Evolutionary conservation across 2,797 vertebrate genomes (phyloP), one percentile per base, ranked within the genome.

Genomic region (Zalophus californianus): DNA sequence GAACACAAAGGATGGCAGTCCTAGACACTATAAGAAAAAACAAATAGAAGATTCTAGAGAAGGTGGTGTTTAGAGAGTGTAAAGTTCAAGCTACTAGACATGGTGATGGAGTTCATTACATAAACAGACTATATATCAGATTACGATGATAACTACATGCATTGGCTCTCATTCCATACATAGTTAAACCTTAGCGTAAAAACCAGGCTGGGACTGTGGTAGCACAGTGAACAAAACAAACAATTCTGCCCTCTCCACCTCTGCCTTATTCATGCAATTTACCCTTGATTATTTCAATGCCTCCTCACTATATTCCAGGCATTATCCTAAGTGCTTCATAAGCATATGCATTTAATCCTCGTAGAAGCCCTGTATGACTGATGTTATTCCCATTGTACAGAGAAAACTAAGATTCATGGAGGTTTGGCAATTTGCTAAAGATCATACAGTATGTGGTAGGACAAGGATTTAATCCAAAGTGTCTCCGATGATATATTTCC

Each of bases 171-270:
- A 27, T 25, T 90, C 64, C 44, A 15, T 52, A 58, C 25, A 38
- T 58, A 62, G 52, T 91, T 91, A 62, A 90, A 48, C 29, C 20
- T 91, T 35, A 86, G 88, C 48, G 8, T 56, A 82, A 96, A 78
- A 84, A 27, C 29, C 38, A 77, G 48, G 12, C 62, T 79, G 75
- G 13, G 14, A 21, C 10, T 4, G 12, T 68, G 52, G 29, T 48
- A 80, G 3, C 13, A 56, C 16, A 66, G 41, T 10, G 16, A 96
- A 90, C 58, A 85, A 68, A 92, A 73, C 18, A 21, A 41, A 75
- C 50, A 85, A 85, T 38, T 13, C 58, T 75, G 20, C 16, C 56
- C 13, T 50, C 41, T 35, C 25, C 10, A 13, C 1, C 4, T 20
- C 41, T 20, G n/a, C 21, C 25, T 32, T 14, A 14, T 48, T 58